Base-by-base conservation (phyloP, 2,113 vertebrate genomes). In the Hydropotes inermis region DNA sequence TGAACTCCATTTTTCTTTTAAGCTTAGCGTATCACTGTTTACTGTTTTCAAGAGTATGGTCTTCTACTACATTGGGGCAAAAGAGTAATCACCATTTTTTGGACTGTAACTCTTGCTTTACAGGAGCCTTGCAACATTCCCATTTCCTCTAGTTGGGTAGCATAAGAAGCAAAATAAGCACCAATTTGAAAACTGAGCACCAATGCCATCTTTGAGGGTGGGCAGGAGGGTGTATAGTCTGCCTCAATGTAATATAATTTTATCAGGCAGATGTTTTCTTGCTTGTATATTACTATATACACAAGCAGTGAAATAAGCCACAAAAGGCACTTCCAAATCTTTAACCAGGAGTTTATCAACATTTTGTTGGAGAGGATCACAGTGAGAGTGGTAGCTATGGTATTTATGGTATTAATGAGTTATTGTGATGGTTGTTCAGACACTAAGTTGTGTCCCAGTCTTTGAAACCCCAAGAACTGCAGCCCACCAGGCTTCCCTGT, bases 111-210 rank as follows among this genome's bases (percentile, higher is more conserved):
- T 43, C 7, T 84, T 64, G 54, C 70, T 96, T 96, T 91, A 92
- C 90, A 96, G 43, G 87, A 76, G 98, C 39, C 43, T 90, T 96
- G 55, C 88, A 25, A 97, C 96, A 57, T 47, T 87, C 28, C 2
- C 21, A 13, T 12, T 27, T 16, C 28, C 19, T 81, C 50, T 25
- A n/a, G 70, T 15, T 76, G 17, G 2, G 11, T 27, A 54, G n/a
- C 16, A 11, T 39, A n/a, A 3, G 64, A 83, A 30, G 8, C 15
- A 61, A 30, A 87, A 64, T 2, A 78, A 43, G 3, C 21, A 70
- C 10, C 17, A 6, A 1, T 47, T 60, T 60, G 27, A 67, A 95
- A 97, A 14, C 3, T 13, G 84, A 88, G 9, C 25, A 55, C 4
- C 13, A 47, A 2, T 25, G 28, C 8, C 7, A 19, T 55, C 36